Evolutionary conservation across 2,113 vertebrate species (phyloP), one percentile per base, ranked within the genome.

Genomic region (Neogobius melanostomus): DNA sequence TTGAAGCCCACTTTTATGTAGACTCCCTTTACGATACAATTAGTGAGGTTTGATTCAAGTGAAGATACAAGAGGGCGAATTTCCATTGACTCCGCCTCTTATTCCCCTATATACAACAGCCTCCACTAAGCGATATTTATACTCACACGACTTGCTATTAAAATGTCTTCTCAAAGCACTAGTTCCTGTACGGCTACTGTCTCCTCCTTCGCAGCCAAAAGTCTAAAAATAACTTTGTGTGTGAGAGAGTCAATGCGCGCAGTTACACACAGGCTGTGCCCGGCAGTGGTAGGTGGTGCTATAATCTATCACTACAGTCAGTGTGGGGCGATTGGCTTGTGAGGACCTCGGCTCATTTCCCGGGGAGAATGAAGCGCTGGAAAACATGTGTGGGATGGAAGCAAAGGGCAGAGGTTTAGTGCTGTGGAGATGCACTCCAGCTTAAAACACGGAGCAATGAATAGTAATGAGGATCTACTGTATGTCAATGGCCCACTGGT

Each of bases 201-300:
- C 71, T 77, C 11, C 7, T 48, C 59, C 51, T 74, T 81, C 49
- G 75, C 68, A 71, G 82, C 66, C 75, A 77, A 72, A 71, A 36
- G 68, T 84, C 84, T 72, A 77, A 89, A 91, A 86, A 88, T 88
- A 88, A 69, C 85, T 74, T 1, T 36, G 28, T 81, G 48, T 83
- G 80, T 79, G 69, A 82, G 83, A 79, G 72, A 87, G 77, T 81
- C 71, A 66, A 50, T 75, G 56, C 48, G 17, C 64, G 72, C 61
- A 48, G 51, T 47, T 1, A 74, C 75, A 69, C 72, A 73, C 69
- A 64, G 72, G n/a, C 68, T 51, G 56, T 0, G 6, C 69, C 70
- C 47, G 8, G 66, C 66, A 54, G 65, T 80, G 71, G 77, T 74
- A 77, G 83, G 72, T 67, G 82, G 79, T 84, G 81, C 74, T 74